Evolutionary conservation across 2,888 invertebrate species (phyloP), one percentile per base, ranked within the genome.

Genomic region (Carpatolechia fugitivella): DNA sequence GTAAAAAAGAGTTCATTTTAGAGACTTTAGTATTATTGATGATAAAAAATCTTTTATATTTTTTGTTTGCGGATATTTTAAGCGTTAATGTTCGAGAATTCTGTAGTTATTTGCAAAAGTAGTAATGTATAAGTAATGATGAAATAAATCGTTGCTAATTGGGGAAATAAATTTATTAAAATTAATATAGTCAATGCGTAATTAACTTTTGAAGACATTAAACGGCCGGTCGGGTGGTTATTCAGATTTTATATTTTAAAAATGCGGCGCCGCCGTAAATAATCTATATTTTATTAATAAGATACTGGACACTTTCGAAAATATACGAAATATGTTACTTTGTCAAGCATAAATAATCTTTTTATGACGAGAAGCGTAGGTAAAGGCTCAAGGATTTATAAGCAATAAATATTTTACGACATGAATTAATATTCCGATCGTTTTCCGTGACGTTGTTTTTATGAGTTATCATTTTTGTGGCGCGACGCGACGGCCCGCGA

Each of bases 321-420:
- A 85, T 75, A 84, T 86, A 88, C 85, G 86, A 89, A 89, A 87
- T 87, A 87, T 87, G 82, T 85, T 87, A 89, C 89, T 80, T 89
- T 87, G 85, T 89, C 82, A 76, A 76, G 78, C 88, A 89, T 90
- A 90, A 90, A 90, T 90, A 87, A 89, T 89, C 82, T 89, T 90
- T 90, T 90, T 90, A 90, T 90, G 89, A 89, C 84, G 86, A 82
- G 85, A 84, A 84, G 84, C 89, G 89, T 89, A 88, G 86, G 89
- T 85, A 90, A 86, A 85, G 85, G 85, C 85, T 87, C 88, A 90
- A 90, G 90, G 90, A 90, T 90, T 90, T 90, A 89, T 89, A 90
- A 82, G 89, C 65, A 84, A 88, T 90, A 89, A 90, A 90, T 90
- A 85, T 90, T 90, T 90, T 87, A 90, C 90, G 90, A 89, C 87